Evolutionary conservation across 2,888 invertebrate genomes (phyloP), one percentile per base, ranked within the genome.

Genomic region (Halocaridina rubra): DNA sequence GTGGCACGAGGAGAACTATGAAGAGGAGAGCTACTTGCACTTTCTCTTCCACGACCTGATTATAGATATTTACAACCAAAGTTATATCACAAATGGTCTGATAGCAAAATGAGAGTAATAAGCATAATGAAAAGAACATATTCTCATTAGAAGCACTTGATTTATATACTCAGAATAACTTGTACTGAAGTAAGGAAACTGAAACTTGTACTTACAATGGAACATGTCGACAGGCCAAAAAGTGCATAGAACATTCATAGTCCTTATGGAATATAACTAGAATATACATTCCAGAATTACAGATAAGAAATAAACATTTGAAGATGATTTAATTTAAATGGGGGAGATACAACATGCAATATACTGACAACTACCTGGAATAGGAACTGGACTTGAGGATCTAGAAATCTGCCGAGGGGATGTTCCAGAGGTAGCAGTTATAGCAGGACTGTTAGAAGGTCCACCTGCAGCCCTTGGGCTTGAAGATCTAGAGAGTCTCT

Each of bases 311-410:
- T n/a, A n/a, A n/a, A n/a, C n/a, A n/a, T n/a, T n/a, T n/a, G n/a
- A n/a, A n/a, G n/a, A n/a, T n/a, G n/a, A n/a, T n/a, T n/a, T n/a
- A n/a, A n/a, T n/a, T n/a, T n/a, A n/a, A n/a, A n/a, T n/a, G n/a
- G n/a, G n/a, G n/a, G n/a, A n/a, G n/a, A n/a, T n/a, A n/a, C n/a
- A n/a, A n/a, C n/a, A n/a, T n/a, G n/a, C n/a, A n/a, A n/a, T n/a
- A n/a, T n/a, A n/a, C n/a, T n/a, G n/a, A n/a, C n/a, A n/a, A n/a
- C 33, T 59, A 81, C 89, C 88, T 8, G 89, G 89, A 46, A 89
- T 88, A 5, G 88, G 76, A 27, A 89, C 85, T 7, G 89, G 89
- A 85, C 89, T 89, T 22, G 89, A 87, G 84, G 82, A 89, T 88
- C 67, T 87, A 13, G 80, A 84, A 22, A 81, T 72, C 59, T 81